phyloP scores from a whole-genome alignment of 2,888 invertebrate genomes.

The Himalopsyche kuldschensis region DNA sequence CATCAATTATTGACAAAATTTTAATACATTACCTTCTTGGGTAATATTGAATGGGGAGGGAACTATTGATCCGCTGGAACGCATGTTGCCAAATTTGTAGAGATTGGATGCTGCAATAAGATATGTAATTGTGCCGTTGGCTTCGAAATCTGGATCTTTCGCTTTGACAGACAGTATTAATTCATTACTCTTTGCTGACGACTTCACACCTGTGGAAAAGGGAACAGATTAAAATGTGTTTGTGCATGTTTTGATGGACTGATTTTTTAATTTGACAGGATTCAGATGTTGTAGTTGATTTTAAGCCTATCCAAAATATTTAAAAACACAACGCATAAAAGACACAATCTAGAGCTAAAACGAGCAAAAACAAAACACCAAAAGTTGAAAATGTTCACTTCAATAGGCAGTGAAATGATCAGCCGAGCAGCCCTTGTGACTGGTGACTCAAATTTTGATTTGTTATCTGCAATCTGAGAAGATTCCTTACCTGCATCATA shows the following conservation, averaged over 20 bases:
- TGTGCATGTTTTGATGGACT: neutral
- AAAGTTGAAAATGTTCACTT: too few species aligned
- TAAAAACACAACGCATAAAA: too few species aligned
- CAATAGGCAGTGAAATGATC: too few species aligned
- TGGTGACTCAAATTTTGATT: too few species aligned
- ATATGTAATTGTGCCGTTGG: conserved; percentile 81
- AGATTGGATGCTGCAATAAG: conserved; percentile 80
- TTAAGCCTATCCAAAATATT: too few species aligned
- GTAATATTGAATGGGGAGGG: conserved; percentile 85
- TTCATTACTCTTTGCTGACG: conserved; percentile 76
- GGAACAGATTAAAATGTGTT: neutral
- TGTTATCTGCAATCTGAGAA: too few species aligned
- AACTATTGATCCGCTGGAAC: conserved; percentile 82
- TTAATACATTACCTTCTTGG: conserved; percentile 58
- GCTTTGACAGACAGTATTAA: conserved; percentile 76
- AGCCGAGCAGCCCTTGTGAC: too few species aligned
- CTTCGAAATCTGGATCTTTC: conserved; percentile 78
- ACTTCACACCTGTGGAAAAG: conserved; percentile 64
- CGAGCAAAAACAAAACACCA: too few species aligned
- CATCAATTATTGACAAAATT: too few species aligned
- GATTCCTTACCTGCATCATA: conserved; percentile 65
- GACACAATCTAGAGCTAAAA: too few species aligned
- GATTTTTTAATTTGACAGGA: neutral
- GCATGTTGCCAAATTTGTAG: conserved; percentile 75
- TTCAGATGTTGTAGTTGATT: too few species aligned